Evolutionary conservation across 2,888 invertebrate genomes (phyloP).

Genomic region (Zygaena filipendulae): DNA sequence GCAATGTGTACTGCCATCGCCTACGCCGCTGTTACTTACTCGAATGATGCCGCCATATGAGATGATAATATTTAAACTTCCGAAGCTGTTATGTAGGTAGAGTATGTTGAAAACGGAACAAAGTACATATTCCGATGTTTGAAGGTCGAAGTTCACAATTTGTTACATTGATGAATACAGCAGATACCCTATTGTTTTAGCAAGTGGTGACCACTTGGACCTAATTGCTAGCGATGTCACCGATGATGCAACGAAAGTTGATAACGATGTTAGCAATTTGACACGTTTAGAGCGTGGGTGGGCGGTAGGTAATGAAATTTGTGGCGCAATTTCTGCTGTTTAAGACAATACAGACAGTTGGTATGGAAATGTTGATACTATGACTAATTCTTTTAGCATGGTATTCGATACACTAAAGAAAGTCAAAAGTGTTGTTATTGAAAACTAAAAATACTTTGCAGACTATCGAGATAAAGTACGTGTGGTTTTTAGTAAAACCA

Average conservation of each 20-base stretch:
- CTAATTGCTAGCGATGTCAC: slow-evolving; percentile 37
- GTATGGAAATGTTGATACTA: no score
- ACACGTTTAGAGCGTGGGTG: slow-evolving; percentile 58
- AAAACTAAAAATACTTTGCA: no score
- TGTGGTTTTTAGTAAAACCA: no score
- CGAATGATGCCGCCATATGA: slow-evolving; percentile 43
- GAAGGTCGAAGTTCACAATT: no score
- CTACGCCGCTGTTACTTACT: slow-evolving; percentile 61
- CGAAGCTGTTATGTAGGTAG: no score
- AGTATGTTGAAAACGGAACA: no score
- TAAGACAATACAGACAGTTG: slow-evolving; percentile 38
- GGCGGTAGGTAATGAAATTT: slow-evolving; percentile 34
- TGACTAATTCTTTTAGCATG: no score
- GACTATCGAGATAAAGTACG: no score
- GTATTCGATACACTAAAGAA: no score
- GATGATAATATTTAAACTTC: slow-evolving; percentile 21
- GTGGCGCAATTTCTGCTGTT: slow-evolving; percentile 25
- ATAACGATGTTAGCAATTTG: slow-evolving; percentile 59
- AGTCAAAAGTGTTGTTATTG: no score
- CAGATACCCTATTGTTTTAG: slow-evolving; percentile 50
- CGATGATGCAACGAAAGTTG: slow-evolving; percentile 61
- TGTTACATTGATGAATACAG: slow-evolving; percentile 45
- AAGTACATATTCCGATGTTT: no score
- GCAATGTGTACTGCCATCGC: slow-evolving; percentile 66
- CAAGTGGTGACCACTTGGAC: slow-evolving; percentile 36